Base-by-base conservation (phyloP, 1,140 invertebrate species). In the Drosophila jambulina region DNA sequence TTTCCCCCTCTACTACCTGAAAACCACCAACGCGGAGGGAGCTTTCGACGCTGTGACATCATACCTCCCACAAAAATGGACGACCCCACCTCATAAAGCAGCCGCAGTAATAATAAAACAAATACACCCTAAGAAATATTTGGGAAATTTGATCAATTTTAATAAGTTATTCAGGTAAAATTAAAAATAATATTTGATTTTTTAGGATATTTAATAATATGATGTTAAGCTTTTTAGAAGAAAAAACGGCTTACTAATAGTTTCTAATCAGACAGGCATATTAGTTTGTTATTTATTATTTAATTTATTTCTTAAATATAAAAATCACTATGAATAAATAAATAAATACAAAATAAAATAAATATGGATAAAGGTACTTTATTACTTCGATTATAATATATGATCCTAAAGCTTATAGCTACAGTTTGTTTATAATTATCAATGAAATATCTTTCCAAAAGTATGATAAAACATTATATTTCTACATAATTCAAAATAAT, bases 31-130 rank as follows among this genome's bases (percentile, higher is more conserved):
- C 15, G 17, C 25, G 29, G 17, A 21, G 40, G 56, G 58, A 72
- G 75, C 67, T 71, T 65, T 65, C 9, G 4, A 1, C n/a, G 27
- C 27, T 54, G 71, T 87, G 83, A 87, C 83, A 88, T 87, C 83
- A 87, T 87, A 67, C 77, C 71, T 49, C 80, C 83, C 80, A 80
- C 78, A 57, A 21, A 32, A 76, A 38, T 62, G 42, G 64, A 65
- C 34, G 54, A 53, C 42, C 32, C 56, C 38, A 64, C 42, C 54
- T 59, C 78, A 64, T 72, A 67, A 64, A 42, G 9, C 42, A 49
- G 32, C 21, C 38, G 42, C 53, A 75, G 67, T 19, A 60, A 13
- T 49, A 34, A 72, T 34, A n/a, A n/a, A n/a, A 58, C 38, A 21
- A 59, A 32, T 42, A 72, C 67, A 69, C 46, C 45, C 2, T 1